Evolutionary conservation across 1,140 invertebrate species (phyloP).

Genomic region (Platorchestia sp.): DNA sequence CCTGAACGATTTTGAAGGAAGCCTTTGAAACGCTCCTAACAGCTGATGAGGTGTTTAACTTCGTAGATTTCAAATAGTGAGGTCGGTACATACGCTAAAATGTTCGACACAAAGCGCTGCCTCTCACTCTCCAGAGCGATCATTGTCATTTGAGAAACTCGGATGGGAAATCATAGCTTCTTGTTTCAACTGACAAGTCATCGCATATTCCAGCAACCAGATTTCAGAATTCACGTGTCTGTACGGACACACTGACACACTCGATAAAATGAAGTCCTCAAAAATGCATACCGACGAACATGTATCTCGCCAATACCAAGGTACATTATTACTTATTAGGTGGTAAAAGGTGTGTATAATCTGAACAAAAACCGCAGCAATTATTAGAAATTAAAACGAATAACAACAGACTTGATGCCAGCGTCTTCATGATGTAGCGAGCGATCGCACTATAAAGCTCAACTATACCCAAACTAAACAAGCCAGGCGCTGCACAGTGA

Average conservation of each 20-base stretch:
- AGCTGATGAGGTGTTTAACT: background rate
- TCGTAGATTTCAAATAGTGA: background rate
- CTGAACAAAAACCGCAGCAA: background rate
- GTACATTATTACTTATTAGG: too few relatives aligned
- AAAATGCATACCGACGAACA: too few relatives aligned
- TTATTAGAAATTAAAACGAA: background rate
- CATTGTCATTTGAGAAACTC: background rate
- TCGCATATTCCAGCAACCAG: background rate
- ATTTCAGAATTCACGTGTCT: too few relatives aligned
- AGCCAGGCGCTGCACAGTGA: background rate
- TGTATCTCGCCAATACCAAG: too few relatives aligned
- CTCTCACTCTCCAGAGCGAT: background rate
- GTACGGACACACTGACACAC: too few relatives aligned
- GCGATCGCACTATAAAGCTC: background rate
- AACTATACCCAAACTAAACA: background rate
- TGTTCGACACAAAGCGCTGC: background rate
- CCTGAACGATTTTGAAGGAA: background rate
- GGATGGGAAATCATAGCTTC: background rate
- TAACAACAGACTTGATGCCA: background rate
- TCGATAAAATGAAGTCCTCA: too few relatives aligned
- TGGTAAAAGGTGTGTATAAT: too few relatives aligned
- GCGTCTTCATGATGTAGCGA: background rate
- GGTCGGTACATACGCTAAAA: background rate
- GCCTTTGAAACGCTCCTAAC: background rate
- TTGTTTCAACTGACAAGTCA: background rate